phyloP scores from a whole-genome alignment of 1,140 invertebrate species.

The Drosophila persimilis region DNA sequence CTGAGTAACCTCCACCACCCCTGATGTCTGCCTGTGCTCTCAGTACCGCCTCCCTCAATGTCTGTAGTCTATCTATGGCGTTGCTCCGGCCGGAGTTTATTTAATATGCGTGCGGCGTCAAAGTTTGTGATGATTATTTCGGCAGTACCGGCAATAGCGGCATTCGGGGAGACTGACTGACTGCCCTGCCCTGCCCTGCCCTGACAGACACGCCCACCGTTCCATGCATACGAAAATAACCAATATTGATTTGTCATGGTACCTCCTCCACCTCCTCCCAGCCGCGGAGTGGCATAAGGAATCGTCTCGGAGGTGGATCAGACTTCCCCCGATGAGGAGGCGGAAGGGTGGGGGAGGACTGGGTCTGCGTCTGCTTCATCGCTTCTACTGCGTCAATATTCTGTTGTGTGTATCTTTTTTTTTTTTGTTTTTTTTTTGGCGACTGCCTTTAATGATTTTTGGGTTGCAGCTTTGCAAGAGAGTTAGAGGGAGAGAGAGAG shows the following conservation, averaged over 20 bases:
- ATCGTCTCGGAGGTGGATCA: neutral
- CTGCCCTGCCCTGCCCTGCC: slow-evolving; percentile 1
- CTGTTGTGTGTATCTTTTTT: slow-evolving; percentile 19
- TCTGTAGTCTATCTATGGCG: slow-evolving; percentile 13
- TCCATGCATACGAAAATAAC: slow-evolving; percentile 79
- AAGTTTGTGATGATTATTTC: slow-evolving; percentile 79
- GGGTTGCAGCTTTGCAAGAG: slow-evolving; percentile 36
- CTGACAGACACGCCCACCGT: slow-evolving; percentile 66
- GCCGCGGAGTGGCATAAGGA: neutral
- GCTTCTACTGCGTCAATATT: slow-evolving; percentile 20
- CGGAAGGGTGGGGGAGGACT: neutral
- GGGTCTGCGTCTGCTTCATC: slow-evolving; percentile 8
- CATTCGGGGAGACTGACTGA: slow-evolving; percentile 10
- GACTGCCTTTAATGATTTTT: slow-evolving; percentile 75
- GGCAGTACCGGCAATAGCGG: slow-evolving; percentile 19
- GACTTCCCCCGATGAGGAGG: slow-evolving; percentile 2
- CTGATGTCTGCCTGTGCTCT: neutral
- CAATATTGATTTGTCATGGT: slow-evolving; percentile 78
- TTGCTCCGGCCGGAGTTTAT: slow-evolving; percentile 58
- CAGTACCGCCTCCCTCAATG: neutral
- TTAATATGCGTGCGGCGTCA: slow-evolving; percentile 80
- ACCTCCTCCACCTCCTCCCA: neutral
- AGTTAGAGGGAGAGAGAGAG: slow-evolving; percentile 1
- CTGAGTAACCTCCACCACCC: too few relatives aligned
- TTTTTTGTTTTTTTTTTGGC: slow-evolving; percentile 35